Evolutionary conservation across 2,888 invertebrate genomes (phyloP), one percentile per base, ranked within the genome.

Genomic region (Elegia similella): DNA sequence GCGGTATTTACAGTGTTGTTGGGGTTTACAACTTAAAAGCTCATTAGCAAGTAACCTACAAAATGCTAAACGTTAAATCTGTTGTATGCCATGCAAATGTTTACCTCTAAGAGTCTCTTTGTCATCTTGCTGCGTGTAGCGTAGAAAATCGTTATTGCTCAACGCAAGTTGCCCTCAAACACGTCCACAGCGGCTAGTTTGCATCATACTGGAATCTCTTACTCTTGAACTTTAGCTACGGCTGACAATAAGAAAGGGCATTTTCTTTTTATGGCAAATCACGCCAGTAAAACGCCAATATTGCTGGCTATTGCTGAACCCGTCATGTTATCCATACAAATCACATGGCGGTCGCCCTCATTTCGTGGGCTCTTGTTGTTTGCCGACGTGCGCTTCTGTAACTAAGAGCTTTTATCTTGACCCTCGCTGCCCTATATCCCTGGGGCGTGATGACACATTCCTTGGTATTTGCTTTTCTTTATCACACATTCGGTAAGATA

Each of bases 391-490:
- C 68, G 67, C 69, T 69, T 66, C 69, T 64, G 67, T 82, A 86
- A 84, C 78, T 78, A 82, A 86, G 86, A 72, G 86, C 83, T 85
- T 85, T 84, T 79, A 82, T 81, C 80, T 77, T 82, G 87, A 86
- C 86, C 86, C 70, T 66, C 66, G 65, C 64, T 75, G 84, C 72
- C 81, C 86, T 79, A 85, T 75, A 82, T 86, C 79, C 69, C 76
- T 75, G 59, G 75, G 80, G 77, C 64, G 63, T 75, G 79, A 75
- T 76, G 76, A 69, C 75, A 77, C 71, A 63, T 65, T 63, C 63
- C 68, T 67, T 66, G 63, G 72, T 75, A 73, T 75, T 74, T 72
- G 65, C 66, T 59, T 48, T 56, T 42, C 48, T 48, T 47, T 55
- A 55, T 47, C 23, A 42, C n/a, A 58, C 16, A 16, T 52, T 52